A percentile compares a stretch with the other conserved stretches of the same genome.
These are phyloP conservation scores for Anastrepha obliqua DNA, from an alignment of 1,140 invertebrate genomes.

Conservation along the genomic window DNA sequence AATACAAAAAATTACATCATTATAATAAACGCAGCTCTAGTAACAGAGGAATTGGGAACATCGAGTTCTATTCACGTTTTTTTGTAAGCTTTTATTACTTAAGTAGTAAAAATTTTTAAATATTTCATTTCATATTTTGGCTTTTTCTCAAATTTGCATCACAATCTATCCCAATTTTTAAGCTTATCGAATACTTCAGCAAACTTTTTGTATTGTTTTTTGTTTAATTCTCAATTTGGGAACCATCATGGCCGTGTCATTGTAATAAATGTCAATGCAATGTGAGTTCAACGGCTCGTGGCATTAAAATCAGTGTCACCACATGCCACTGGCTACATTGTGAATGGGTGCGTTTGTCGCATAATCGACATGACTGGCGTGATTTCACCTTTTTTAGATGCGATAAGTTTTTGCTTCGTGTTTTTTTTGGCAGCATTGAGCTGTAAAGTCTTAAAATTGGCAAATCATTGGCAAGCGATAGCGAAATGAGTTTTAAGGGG, in stretches of 20 bases:
- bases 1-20: no score
- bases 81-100: no score
- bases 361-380: constrained; percentile 17
- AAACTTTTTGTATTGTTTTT: not conserved
- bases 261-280: constrained; percentile 38
- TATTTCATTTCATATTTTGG: no score
- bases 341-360: not conserved
- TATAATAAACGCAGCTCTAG: no score
- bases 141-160: no score
- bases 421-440: not conserved
- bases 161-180: no score
- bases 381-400: not conserved
- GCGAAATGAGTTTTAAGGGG: no score
- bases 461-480: not conserved
- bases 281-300: constrained; percentile 9
- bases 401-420: no score
- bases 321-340: not conserved
- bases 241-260: not conserved
- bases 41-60: no score
- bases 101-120: no score
- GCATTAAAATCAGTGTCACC: constrained; percentile 10
- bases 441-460: not conserved
- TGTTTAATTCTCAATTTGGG: not conserved
- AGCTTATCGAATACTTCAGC: no score
- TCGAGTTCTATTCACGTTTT: no score